phyloP scores from a whole-genome alignment of 2,888 invertebrate species.

The Eilema sororculum region DNA sequence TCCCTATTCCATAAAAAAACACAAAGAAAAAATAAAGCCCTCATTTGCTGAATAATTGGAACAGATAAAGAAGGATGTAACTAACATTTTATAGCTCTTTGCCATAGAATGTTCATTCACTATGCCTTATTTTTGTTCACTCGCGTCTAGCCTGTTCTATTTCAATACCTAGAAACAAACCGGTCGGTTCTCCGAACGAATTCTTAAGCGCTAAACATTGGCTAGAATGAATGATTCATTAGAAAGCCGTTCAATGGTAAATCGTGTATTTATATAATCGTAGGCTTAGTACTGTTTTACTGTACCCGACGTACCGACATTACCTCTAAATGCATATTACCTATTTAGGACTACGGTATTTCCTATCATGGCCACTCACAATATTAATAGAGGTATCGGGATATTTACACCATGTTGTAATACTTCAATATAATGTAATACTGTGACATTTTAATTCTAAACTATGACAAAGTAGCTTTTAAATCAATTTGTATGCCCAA shows the following conservation, averaged over 20 bases:
- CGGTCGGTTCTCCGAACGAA: conserved; percentile 42
- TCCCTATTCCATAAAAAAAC: not conserved
- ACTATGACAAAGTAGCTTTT: no score
- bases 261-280: not conserved
- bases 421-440: no score
- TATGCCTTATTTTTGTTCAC: conserved; percentile 27
- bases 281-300: no score
- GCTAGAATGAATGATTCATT: conserved; percentile 46
- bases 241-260: conserved; percentile 25
- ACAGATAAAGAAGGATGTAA: not conserved
- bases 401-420: no score
- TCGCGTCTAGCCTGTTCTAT: conserved; percentile 25
- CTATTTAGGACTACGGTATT: no score
- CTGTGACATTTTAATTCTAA: no score
- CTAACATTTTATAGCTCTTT: not conserved
- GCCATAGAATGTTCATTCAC: conserved; percentile 26
- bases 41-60: not conserved
- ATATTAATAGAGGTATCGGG: no score
- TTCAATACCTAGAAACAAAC: conserved; percentile 37
- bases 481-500: no score
- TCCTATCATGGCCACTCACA: no score
- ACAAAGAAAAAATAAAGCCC: not conserved
- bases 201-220: conserved; percentile 25
- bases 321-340: no score
- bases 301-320: no score